Percentiles rank a stretch among this genome's conserved stretches.
phyloP scores from a whole-genome alignment of 2,113 vertebrate species.

The Gymnogyps californianus region DNA sequence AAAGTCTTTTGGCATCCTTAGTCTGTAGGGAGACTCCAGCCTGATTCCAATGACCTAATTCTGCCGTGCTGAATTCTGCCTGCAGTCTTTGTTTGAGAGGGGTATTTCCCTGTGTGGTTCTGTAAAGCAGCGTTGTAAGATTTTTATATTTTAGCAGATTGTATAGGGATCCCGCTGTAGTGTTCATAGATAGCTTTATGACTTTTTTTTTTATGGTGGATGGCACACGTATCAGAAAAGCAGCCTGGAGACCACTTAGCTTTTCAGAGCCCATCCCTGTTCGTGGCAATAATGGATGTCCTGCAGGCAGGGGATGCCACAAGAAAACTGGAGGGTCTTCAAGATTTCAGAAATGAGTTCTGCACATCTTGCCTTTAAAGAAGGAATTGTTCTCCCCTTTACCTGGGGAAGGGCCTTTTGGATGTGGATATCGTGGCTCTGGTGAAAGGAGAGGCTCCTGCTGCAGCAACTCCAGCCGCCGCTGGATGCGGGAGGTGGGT shows the following conservation, averaged over 20 bases:
- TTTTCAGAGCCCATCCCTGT: neutral
- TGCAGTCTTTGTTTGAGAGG: neutral
- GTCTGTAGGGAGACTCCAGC: neutral
- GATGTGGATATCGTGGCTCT: accelerated
- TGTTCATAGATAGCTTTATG: neutral
- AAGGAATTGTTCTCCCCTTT: neutral
- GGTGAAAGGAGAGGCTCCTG: neutral
- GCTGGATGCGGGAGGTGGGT: neutral
- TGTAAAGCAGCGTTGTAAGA: neutral
- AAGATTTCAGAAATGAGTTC: neutral
- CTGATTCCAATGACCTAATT: neutral
- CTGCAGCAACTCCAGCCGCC: neutral
- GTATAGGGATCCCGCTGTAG: neutral
- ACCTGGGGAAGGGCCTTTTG: neutral
- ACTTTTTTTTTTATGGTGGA: neutral
- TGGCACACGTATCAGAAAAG: accelerated
- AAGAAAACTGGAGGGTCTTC: neutral
- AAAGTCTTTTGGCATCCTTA: neutral
- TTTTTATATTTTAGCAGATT: neutral
- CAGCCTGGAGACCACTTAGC: neutral
- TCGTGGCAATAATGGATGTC: neutral
- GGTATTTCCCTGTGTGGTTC: neutral
- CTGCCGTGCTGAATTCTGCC: neutral
- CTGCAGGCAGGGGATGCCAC: neutral
- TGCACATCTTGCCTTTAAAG: neutral